Percentiles rank a stretch among this genome's conserved stretches.
Evolutionary conservation across 2,797 vertebrate species (phyloP).

Genomic region (Benthosema pterotum): DNA sequence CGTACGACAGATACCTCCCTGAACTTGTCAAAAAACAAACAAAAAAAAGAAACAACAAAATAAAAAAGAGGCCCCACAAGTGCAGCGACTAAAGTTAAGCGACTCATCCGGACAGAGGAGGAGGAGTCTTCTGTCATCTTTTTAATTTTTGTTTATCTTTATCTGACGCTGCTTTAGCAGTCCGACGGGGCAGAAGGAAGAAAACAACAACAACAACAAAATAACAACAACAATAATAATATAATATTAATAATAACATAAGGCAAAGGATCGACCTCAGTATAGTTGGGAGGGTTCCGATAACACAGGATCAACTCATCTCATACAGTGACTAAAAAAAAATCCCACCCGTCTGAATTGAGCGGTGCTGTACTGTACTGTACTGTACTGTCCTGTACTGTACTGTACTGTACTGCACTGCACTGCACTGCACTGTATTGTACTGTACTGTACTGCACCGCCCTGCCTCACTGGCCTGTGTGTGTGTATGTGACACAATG

Average conservation of each 20-base stretch:
- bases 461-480: no score
- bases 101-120: no score
- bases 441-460: no score
- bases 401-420: no score
- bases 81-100: no score
- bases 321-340: slow-evolving; percentile 40
- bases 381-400: no score
- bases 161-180: slow-evolving; percentile 49
- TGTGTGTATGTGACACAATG: no score
- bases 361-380: no score
- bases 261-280: slow-evolving; percentile 65
- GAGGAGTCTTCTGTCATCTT: not conserved
- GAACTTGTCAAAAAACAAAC: slow-evolving; percentile 71
- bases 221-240: slow-evolving; percentile 36
- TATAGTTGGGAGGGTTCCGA: slow-evolving; percentile 56
- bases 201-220: slow-evolving; percentile 32
- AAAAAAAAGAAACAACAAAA: slow-evolving; percentile 37
- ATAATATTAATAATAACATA: slow-evolving; percentile 54
- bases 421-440: no score
- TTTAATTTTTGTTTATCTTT: slow-evolving; percentile 10
- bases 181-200: not conserved
- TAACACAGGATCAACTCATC: slow-evolving; percentile 48
- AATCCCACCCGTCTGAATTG: not conserved
- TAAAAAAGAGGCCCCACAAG: slow-evolving; percentile 2
- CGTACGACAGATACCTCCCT: slow-evolving; percentile 74